Conservation (phyloP, 35 echinoderm and acorn worm genomes). For the Strongylocentrotus purpuratus region DNA sequence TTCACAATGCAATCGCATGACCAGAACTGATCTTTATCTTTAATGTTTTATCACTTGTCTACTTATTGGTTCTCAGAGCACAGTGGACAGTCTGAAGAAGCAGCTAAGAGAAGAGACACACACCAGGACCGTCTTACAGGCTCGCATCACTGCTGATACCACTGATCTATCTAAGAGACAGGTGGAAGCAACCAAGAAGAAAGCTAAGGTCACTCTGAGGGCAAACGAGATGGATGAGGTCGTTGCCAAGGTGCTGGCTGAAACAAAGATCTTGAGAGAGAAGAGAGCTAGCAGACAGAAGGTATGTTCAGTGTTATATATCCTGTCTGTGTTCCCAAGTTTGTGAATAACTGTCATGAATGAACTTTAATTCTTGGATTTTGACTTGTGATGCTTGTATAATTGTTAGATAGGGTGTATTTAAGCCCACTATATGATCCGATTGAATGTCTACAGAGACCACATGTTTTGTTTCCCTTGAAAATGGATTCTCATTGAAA, state of each 20-base stretch:
- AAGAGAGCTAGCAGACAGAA: constrained; percentile 60
- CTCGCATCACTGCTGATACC: constrained; percentile 80
- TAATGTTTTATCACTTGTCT: too few species aligned
- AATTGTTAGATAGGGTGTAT: too few species aligned
- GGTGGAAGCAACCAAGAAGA: constrained; percentile 89
- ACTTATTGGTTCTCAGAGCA: constrained; percentile 37
- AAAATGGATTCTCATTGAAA: too few species aligned
- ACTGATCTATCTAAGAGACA: constrained; percentile 88
- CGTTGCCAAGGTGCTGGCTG: constrained; percentile 59
- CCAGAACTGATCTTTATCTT: too few species aligned
- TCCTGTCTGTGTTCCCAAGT: not conserved
- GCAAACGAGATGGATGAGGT: constrained; percentile 78
- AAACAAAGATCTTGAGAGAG: constrained; percentile 67
- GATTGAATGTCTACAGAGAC: too few species aligned
- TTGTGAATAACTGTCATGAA: too few species aligned
- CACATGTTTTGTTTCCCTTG: too few species aligned
- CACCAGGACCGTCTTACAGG: constrained; percentile 87
- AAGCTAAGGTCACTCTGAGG: constrained; percentile 77
- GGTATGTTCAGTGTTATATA: constrained; percentile 21
- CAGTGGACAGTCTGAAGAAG: constrained; percentile 73
- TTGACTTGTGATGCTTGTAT: too few species aligned
- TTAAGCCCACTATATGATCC: too few species aligned
- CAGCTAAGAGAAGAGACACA: constrained; percentile 93
- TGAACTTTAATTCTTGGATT: too few species aligned
- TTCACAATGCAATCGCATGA: too few species aligned